Evolutionary conservation across 2,888 invertebrate genomes (phyloP).

Genomic region (Cynaeus angustus): DNA sequence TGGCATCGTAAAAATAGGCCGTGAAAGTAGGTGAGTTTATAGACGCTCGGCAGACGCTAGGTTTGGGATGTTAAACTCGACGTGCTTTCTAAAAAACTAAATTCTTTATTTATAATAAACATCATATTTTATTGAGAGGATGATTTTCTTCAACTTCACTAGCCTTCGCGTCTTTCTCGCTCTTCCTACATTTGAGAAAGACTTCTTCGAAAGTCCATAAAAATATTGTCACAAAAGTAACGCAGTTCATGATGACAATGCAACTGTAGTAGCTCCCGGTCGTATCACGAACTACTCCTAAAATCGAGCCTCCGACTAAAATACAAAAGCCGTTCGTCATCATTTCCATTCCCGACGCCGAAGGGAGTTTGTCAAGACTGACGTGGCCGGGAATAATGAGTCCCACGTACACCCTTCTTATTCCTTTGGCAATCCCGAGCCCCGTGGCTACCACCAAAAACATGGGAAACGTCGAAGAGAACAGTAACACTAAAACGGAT

Average conservation of each 20-base stretch:
- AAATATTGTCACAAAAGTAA: conserved; percentile 75
- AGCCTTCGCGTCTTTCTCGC: not conserved
- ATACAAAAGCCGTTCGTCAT: conserved; percentile 80
- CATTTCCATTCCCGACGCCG: conserved; percentile 82
- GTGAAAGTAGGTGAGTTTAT: no score
- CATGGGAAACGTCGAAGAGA: conserved; percentile 23
- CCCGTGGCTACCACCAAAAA: conserved; percentile 72
- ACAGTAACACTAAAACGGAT: no score
- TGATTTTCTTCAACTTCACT: conserved; percentile 7
- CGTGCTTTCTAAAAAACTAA: not conserved
- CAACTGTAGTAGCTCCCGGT: conserved; percentile 77
- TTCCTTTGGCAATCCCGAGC: conserved; percentile 80
- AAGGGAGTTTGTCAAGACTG: conserved; percentile 78
- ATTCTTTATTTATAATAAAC: conserved; percentile 41
- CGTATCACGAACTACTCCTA: conserved; percentile 77
- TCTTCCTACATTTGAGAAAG: conserved; percentile 2
- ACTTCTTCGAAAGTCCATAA: conserved; percentile 75
- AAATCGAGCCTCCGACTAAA: conserved; percentile 76
- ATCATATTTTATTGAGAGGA: conserved; percentile 8
- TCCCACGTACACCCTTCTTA: conserved; percentile 81
- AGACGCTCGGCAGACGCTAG: no score
- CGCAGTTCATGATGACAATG: conserved; percentile 77
- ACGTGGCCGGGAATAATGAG: conserved; percentile 81
- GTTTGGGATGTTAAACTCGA: no score
- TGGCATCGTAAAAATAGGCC: no score